phyloP scores from a whole-genome alignment of 2,888 invertebrate species.

The Erebia ligea region DNA sequence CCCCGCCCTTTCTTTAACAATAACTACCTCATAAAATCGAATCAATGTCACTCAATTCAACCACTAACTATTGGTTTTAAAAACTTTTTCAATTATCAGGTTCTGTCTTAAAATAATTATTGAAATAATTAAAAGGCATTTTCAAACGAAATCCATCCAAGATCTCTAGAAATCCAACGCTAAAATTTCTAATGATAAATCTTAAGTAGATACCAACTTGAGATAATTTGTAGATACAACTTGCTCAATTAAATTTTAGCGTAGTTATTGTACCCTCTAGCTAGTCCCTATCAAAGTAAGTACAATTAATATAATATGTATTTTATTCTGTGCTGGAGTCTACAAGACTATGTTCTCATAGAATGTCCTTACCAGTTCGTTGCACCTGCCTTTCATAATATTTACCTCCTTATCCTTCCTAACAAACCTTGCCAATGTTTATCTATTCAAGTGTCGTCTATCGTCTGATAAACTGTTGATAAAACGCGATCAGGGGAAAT shows the following conservation, averaged over 20 bases:
- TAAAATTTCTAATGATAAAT: too few species aligned
- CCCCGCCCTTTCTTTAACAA: background rate
- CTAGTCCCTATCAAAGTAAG: background rate
- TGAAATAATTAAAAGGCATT: too few species aligned
- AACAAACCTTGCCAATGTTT: constrained; percentile 27
- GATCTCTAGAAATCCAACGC: too few species aligned
- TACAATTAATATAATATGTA: too few species aligned
- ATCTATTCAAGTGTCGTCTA: constrained; percentile 30
- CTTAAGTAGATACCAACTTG: too few species aligned
- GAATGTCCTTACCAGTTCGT: background rate
- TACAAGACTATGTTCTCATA: background rate
- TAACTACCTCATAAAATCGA: constrained; percentile 3
- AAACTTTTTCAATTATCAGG: background rate
- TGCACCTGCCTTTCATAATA: constrained; percentile 1
- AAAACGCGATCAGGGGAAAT: constrained; percentile 27
- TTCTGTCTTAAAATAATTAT: background rate
- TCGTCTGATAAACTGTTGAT: constrained; percentile 32
- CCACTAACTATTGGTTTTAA: background rate
- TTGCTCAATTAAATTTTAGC: background rate
- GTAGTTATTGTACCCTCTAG: too few species aligned
- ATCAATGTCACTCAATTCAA: background rate
- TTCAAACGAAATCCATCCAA: too few species aligned
- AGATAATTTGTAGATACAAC: background rate
- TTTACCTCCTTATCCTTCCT: constrained; percentile 3
- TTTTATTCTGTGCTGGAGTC: background rate